Conservation (phyloP, 2,797 vertebrate genomes). For the Lagorchestes hirsutus region DNA sequence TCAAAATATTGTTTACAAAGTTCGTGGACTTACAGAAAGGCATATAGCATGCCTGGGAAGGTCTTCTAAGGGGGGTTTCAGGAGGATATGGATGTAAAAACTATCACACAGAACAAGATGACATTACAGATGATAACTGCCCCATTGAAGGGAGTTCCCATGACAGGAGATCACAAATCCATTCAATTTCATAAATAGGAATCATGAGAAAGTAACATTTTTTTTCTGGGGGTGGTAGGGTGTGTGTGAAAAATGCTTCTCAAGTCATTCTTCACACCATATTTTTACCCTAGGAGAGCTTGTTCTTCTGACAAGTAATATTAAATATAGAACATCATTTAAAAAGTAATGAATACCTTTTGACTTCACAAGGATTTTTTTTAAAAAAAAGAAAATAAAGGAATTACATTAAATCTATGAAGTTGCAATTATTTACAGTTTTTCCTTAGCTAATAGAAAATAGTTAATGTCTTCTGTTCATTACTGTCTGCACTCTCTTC, state of each 20-base stretch:
- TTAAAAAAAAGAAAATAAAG: background rate
- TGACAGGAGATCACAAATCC: background rate
- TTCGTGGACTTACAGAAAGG: background rate
- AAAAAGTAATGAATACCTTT: background rate
- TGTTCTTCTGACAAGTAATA: background rate
- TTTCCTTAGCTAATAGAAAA: background rate
- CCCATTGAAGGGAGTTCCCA: background rate
- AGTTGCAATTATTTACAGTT: background rate
- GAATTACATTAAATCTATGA: background rate
- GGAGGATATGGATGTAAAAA: background rate
- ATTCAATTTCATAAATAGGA: background rate
- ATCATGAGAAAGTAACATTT: background rate
- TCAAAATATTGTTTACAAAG: background rate
- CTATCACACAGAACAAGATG: background rate
- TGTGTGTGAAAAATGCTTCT: background rate
- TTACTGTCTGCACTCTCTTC: background rate
- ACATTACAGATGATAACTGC: background rate
- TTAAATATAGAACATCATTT: background rate
- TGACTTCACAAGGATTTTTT: background rate
- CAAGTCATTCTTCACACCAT: slow-evolving; percentile 1
- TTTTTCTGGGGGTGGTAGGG: background rate
- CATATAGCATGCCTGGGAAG: background rate
- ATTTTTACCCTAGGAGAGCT: background rate
- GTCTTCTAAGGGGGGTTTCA: background rate
- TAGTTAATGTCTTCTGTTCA: background rate